Evolutionary conservation across 2,888 invertebrate species (phyloP).

Genomic region (Rotaria magnacalcarata): DNA sequence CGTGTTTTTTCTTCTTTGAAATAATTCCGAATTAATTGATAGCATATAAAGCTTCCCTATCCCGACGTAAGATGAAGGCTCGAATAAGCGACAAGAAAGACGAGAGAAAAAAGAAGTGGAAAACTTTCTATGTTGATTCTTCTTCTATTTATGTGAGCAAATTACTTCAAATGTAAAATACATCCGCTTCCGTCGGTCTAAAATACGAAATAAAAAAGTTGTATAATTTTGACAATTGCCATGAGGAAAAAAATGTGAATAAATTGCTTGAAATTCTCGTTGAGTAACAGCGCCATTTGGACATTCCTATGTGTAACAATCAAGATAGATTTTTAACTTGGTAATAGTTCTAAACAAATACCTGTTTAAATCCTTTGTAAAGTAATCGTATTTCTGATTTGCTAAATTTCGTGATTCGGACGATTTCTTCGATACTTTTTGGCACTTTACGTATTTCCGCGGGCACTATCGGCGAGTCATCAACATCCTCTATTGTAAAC

Average conservation of each 20-base stretch:
- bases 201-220: constrained; percentile 24
- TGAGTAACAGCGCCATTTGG: constrained; percentile 87
- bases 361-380: constrained; percentile 92
- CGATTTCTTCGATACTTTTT: constrained; percentile 44
- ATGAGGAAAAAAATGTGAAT: constrained; percentile 93
- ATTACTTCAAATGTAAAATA: constrained; percentile 33
- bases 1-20: too few species aligned
- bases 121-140: background rate
- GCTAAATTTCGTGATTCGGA: constrained; percentile 65
- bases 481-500: background rate
- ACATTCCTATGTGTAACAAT: constrained; percentile 55
- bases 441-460: constrained; percentile 37
- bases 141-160: background rate
- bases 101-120: background rate
- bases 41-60: too few species aligned
- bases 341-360: constrained; percentile 53
- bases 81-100: background rate
- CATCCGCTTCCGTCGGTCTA: constrained; percentile 8
- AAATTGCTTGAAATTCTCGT: constrained; percentile 89
- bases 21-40: too few species aligned
- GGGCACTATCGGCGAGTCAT: background rate
- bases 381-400: constrained; percentile 79
- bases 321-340: too few species aligned
- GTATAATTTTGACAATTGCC: constrained; percentile 64
- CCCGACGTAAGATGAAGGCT: too few species aligned